Evolutionary conservation across 2,888 invertebrate genomes (phyloP).

Genomic region (Tenthredo distinguenda): DNA sequence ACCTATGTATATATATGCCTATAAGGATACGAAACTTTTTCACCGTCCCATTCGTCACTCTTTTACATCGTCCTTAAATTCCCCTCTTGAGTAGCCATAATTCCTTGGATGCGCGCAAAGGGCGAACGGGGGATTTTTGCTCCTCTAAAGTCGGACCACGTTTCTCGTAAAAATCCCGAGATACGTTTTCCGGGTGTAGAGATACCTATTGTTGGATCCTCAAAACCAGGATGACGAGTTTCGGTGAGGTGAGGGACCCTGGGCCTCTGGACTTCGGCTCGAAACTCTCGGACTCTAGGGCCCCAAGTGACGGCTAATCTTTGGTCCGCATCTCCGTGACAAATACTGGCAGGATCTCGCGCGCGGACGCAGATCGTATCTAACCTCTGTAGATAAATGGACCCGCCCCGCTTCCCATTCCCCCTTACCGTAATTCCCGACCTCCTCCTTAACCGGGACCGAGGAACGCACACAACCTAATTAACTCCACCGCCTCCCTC

Average conservation of each 20-base stretch:
- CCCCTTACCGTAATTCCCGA: slow-evolving; percentile 13
- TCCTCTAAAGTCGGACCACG: slow-evolving; percentile 39
- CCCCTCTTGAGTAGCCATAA: neutral
- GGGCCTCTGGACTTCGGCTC: neutral
- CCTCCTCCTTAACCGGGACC: slow-evolving; percentile 11
- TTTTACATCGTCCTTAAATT: slow-evolving; percentile 10
- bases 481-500: slow-evolving; percentile 66
- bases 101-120: slow-evolving; percentile 35
- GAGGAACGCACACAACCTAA: slow-evolving; percentile 56
- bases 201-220: neutral
- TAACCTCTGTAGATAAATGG: slow-evolving; percentile 73
- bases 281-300: slow-evolving; percentile 17
- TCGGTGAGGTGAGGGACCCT: slow-evolving; percentile 53
- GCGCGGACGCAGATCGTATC: slow-evolving; percentile 75
- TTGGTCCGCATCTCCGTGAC: slow-evolving; percentile 75
- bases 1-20: neutral
- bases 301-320: slow-evolving; percentile 67
- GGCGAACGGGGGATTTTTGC: slow-evolving; percentile 49
- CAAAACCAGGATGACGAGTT: slow-evolving; percentile 36
- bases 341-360: slow-evolving; percentile 77
- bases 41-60: slow-evolving; percentile 15
- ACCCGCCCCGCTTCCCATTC: slow-evolving; percentile 60
- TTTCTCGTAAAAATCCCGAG: slow-evolving; percentile 44
- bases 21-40: neutral
- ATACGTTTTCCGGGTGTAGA: slow-evolving; percentile 48